Evolutionary conservation across 2,888 invertebrate species (phyloP), one percentile per base, ranked within the genome.

Genomic region (Hirtodrosophila trivittata): DNA sequence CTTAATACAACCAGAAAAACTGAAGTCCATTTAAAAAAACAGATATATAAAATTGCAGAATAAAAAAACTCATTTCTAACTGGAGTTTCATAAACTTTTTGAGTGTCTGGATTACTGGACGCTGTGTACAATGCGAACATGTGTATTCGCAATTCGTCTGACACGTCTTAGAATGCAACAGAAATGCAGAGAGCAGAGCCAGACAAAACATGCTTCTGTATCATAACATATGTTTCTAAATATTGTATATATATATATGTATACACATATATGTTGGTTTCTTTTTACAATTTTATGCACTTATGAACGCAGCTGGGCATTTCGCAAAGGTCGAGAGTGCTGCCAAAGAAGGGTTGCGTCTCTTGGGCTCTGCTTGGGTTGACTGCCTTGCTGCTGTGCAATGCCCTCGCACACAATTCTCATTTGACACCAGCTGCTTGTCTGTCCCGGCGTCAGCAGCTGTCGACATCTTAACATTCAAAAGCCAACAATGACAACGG

Each of bases 391-490:
- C 26, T 10, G 37, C 71, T 75, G 80, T 71, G 66, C 81, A 76
- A 63, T 77, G 63, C 69, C 69, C 73, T 69, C 57, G 62, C 68
- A 66, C 68, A 74, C 67, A 72, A 66, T 63, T 66, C 65, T 72
- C 66, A 69, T 72, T 84, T 77, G 62, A 66, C 85, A 81, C 77
- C 82, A 69, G 64, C 66, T 77, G 76, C 43, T 51, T 59, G 56
- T 58, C 63, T 55, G 47, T 72, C 65, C 43, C 51, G 55, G 52
- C 68, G 66, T 58, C 66, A 72, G 76, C 84, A 80, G 84, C 84
- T 83, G 84, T 83, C 81, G 84, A 76, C 84, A 80, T 77, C 84
- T 83, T 83, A 83, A 77, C 81, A 83, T 77, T 77, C 83, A 77
- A 77, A 77, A 83, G 77, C 81, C 84, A 77, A 80, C 84, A 77